Conservation (phyloP, 2,888 invertebrate species). For the Thereva unica region DNA sequence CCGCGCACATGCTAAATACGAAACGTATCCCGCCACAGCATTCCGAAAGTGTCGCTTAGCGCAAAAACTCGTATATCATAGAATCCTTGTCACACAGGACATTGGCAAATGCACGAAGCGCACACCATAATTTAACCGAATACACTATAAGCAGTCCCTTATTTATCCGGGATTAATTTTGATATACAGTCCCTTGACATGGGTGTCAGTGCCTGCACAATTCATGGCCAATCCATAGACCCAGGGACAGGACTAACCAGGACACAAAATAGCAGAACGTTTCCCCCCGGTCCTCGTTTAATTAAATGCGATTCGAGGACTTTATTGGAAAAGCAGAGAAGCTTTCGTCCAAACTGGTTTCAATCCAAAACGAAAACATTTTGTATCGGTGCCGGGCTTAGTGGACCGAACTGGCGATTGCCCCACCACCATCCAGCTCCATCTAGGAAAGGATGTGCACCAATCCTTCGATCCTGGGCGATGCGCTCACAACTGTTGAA, state of each 20-base stretch:
- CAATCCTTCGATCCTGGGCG: background rate
- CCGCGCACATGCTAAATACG: conserved; percentile 32
- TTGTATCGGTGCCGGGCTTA: conserved; percentile 17
- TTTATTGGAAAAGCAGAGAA: conserved; percentile 37
- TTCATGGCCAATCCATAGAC: conserved; percentile 34
- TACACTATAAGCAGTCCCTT: conserved; percentile 44
- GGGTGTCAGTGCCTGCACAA: conserved; percentile 39
- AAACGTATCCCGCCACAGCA: conserved; percentile 33
- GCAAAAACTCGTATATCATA: conserved; percentile 43
- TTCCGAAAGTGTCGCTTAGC: conserved; percentile 10
- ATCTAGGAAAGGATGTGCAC: background rate
- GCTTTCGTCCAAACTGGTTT: conserved; percentile 29
- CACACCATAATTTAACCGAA: conserved; percentile 37
- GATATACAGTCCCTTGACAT: conserved; percentile 40
- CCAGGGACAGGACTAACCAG: background rate
- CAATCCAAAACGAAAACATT: conserved; percentile 39
- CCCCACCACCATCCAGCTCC: background rate
- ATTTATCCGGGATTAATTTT: conserved; percentile 46
- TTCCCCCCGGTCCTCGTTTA: conserved; percentile 45
- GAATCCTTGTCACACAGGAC: conserved; percentile 43
- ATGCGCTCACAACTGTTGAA: conserved; percentile 33
- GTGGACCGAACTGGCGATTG: conserved; percentile 5
- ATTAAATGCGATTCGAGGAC: conserved; percentile 46
- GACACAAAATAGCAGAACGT: conserved; percentile 13
- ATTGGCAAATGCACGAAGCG: conserved; percentile 37